Evolutionary conservation across 2,888 invertebrate species (phyloP).

Genomic region (Abrostola tripartita): DNA sequence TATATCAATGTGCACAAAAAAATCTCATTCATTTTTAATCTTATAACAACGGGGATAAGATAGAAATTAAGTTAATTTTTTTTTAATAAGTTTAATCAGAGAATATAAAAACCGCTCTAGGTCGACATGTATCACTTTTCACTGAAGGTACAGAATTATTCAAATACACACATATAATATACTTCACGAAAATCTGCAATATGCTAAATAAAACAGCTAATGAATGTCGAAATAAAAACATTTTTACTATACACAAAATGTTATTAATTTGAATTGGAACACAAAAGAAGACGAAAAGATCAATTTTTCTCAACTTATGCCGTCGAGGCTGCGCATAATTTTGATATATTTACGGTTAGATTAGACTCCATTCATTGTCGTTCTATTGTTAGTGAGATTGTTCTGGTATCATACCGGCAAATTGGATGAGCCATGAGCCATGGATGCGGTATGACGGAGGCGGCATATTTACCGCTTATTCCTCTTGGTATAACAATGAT

Average conservation of each 20-base stretch:
- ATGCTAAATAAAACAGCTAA: neutral
- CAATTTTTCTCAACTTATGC: slow-evolving; percentile 43
- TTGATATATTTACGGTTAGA: slow-evolving; percentile 56
- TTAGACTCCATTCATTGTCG: slow-evolving; percentile 54
- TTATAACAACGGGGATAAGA: no score
- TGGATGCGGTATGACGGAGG: slow-evolving; percentile 46
- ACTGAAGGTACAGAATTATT: no score
- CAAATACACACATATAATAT: no score
- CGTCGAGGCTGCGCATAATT: slow-evolving; percentile 47
- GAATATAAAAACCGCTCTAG: no score
- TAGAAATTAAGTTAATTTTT: no score
- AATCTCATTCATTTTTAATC: no score
- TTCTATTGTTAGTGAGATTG: slow-evolving; percentile 65
- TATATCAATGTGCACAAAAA: no score
- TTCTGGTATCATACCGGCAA: slow-evolving; percentile 67
- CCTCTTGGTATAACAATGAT: slow-evolving; percentile 44
- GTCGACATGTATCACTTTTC: no score
- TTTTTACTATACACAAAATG: slow-evolving; percentile 9
- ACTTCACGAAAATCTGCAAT: neutral
- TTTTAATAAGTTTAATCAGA: no score
- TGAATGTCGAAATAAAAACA: slow-evolving; percentile 9
- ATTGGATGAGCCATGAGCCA: slow-evolving; percentile 70
- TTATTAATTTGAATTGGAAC: slow-evolving; percentile 38
- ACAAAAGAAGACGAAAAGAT: slow-evolving; percentile 35
- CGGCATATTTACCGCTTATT: slow-evolving; percentile 57